Evolutionary conservation across 2,797 vertebrate species (phyloP), one percentile per base, ranked within the genome.

Genomic region (Babyrousa celebensis): DNA sequence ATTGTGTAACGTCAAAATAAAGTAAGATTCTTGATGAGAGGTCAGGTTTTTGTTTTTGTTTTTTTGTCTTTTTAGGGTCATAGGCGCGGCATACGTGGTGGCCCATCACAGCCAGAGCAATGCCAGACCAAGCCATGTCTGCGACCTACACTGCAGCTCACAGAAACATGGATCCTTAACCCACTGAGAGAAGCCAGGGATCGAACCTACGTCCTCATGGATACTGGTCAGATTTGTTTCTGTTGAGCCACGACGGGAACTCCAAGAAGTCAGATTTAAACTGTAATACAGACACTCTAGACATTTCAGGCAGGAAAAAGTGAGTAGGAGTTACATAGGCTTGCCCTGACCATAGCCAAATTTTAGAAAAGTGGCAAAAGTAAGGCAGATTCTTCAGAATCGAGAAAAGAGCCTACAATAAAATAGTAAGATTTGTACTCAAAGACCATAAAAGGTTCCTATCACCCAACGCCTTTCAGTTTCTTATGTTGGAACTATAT

Each of bases 401-500:
- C 67, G 32, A 77, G 83, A 63, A 93, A 80, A 79, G 75, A 74
- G 6, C 1, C 36, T 91, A 25, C 36, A 71, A 85, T 27, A 68
- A 86, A 86, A 48, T 70, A 75, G 72, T 23, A 60, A 8, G 29
- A 62, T 40, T 93, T 89, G 89, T 83, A 54, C n/a, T 95, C 89
- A 62, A 89, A 82, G 40, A 72, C 40, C 63, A 93, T 65, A 82
- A 91, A 82, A 71, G 74, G 21, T 71, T 52, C 56, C 40, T 79
- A 70, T 85, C 20, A n/a, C 7, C n/a, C 5, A 96, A n/a, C 56
- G 29, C 12, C 27, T 15, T 86, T 82, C 36, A 67, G 58, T 77
- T 71, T 90, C 85, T 77, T 92, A 65, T 11, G 20, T 48, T 3
- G 89, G 54, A 68, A 89, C 60, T 87, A 94, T 88, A 94, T 72